phyloP scores from a whole-genome alignment of 1,140 invertebrate genomes.

The Caligus rogercresseyi region DNA sequence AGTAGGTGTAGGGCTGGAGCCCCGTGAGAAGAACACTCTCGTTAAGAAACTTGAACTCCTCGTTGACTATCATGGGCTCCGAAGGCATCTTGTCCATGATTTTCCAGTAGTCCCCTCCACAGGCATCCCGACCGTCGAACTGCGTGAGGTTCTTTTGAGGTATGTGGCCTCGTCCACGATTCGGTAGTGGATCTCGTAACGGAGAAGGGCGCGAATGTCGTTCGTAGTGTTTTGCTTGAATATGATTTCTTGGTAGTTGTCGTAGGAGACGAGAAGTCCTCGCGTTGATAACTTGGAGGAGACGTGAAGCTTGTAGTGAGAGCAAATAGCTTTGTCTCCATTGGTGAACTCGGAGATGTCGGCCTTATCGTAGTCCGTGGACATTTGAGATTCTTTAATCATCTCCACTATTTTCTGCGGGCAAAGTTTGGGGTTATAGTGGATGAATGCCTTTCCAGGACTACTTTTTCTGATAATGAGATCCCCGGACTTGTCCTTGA shows the following conservation, averaged over 20 bases:
- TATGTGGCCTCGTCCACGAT: background rate
- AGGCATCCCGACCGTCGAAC: slow-evolving; percentile 21
- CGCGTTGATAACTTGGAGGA: background rate
- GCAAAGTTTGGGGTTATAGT: slow-evolving; percentile 23
- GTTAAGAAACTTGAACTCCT: background rate
- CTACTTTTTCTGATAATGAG: background rate
- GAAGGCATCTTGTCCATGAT: background rate
- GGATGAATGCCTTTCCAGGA: slow-evolving; percentile 21
- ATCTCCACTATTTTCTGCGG: slow-evolving; percentile 14
- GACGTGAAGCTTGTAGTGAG: slow-evolving; percentile 5
- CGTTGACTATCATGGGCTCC: background rate
- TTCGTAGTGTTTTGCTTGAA: background rate
- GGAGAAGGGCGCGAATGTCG: slow-evolving; percentile 4
- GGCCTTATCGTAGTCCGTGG: slow-evolving; percentile 7
- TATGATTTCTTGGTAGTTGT: slow-evolving; percentile 21
- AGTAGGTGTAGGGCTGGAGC: slow-evolving; percentile 22
- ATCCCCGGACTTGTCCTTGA: background rate
- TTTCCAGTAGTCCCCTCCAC: slow-evolving; percentile 18
- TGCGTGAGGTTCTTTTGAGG: slow-evolving; percentile 18
- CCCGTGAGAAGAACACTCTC: slow-evolving; percentile 10
- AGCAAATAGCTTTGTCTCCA: slow-evolving; percentile 22
- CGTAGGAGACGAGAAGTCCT: slow-evolving; percentile 17
- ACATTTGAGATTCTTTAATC: slow-evolving; percentile 14
- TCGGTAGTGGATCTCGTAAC: slow-evolving; percentile 17
- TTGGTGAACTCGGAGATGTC: slow-evolving; percentile 21